These are phyloP conservation scores for Eubucco bourcierii DNA, from an alignment of 2,113 vertebrate genomes.

Conservation along the genomic window DNA sequence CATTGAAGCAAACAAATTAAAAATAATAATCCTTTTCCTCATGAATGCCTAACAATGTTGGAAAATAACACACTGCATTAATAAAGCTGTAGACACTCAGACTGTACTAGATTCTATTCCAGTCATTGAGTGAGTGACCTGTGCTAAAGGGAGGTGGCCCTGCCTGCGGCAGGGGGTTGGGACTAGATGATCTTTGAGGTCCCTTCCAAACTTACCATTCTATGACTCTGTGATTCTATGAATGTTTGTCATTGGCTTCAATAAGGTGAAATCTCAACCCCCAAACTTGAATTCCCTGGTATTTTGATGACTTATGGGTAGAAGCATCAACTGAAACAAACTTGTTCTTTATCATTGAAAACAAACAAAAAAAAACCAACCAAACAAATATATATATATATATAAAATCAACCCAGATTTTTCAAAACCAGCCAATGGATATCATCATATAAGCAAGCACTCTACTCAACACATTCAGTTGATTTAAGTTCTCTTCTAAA, in stretches of 20 bases:
- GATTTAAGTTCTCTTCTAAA: background rate
- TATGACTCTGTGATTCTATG: too few species aligned
- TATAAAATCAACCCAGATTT: too few species aligned
- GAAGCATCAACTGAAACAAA: background rate
- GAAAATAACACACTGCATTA: background rate
- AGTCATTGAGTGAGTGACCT: background rate
- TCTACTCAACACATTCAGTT: background rate
- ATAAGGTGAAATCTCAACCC: background rate
- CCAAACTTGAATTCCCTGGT: background rate
- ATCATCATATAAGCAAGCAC: background rate
- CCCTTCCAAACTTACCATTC: too few species aligned
- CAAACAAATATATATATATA: too few species aligned
- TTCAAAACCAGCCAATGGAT: background rate
- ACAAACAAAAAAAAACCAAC: background rate
- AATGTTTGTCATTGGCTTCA: background rate
- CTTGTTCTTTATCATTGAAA: background rate
- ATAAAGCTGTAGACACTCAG: background rate
- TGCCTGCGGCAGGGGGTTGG: too few species aligned
- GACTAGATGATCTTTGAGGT: too few species aligned
- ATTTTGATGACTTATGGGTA: background rate
- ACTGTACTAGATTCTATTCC: background rate
- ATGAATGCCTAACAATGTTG: background rate
- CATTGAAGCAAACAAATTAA: background rate
- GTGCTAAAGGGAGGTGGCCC: too few species aligned
- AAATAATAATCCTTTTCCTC: background rate